Evolutionary conservation across 2,113 vertebrate genomes (phyloP), one percentile per base, ranked within the genome.

Genomic region (Tachysurus vachellii): DNA sequence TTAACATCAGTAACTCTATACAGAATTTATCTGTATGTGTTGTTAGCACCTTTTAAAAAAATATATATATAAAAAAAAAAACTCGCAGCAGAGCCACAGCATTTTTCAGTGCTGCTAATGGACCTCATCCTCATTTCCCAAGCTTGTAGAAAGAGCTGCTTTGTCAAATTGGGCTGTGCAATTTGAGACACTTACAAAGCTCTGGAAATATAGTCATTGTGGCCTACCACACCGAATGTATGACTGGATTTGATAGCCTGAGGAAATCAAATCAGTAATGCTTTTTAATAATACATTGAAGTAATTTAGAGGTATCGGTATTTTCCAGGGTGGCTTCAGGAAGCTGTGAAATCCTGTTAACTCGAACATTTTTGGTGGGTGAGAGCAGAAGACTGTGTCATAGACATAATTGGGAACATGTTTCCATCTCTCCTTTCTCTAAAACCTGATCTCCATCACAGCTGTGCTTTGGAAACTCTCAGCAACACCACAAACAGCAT

Each of bases 261-360:
- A 87, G 84, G 89, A 87, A 89, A 89, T 91, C 73, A 59, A 88
- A 87, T 88, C 64, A 62, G 87, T 88, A 88, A 88, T 89, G 88
- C 83, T 77, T 87, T 90, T 91, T 90, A 85, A 90, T 88, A 92
- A 91, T 89, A 88, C 84, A 86, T 80, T 80, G 89, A 50, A 89
- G 86, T 92, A 88, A 90, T 91, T 91, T 92, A 89, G 85, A 87
- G 85, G 88, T 88, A 90, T 90, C 83, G 61, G 88, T 90, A 90
- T 87, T 87, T 90, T 91, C 70, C 89, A 85, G 88, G 47, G 76
- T 44, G 59, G 84, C 71, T 89, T 89, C 85, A 88, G 88, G 84
- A 89, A 90, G 62, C 88, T 76, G 86, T 87, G 84, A 88, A 92
- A 92, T 92, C 89, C 84, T 87, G 88, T 91, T 91, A 89, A 88